Conservation (phyloP, 2,113 vertebrate species). For the Sinocyclocheilus grahami region DNA sequence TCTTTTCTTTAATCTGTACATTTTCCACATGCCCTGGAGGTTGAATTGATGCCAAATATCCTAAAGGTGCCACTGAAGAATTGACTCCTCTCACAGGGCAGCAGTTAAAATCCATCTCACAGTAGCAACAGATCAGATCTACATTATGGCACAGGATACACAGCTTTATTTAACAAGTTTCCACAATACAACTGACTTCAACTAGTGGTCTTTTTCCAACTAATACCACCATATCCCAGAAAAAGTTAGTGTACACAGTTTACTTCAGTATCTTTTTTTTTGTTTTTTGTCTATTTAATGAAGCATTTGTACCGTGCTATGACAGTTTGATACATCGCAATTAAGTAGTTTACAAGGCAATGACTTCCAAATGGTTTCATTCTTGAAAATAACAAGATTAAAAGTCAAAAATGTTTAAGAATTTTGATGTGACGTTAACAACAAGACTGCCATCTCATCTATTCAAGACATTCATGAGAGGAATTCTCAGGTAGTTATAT, state of each 20-base stretch:
- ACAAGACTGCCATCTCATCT: constrained; percentile 76
- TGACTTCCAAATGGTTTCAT: constrained; percentile 70
- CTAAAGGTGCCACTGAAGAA: constrained; percentile 83
- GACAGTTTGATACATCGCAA: constrained; percentile 82
- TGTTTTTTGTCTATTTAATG: constrained; percentile 70
- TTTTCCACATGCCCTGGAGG: constrained; percentile 93
- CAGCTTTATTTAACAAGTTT: constrained; percentile 81
- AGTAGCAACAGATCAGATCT: constrained; percentile 86
- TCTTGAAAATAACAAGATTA: constrained; percentile 70
- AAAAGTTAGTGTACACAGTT: constrained; percentile 82
- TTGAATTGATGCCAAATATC: constrained; percentile 86
- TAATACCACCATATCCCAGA: constrained; percentile 77
- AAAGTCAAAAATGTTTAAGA: constrained; percentile 42
- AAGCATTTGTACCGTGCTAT: constrained; percentile 81
- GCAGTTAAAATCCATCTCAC: constrained; percentile 88
- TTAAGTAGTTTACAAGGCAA: constrained; percentile 84
- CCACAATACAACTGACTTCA: constrained; percentile 93
- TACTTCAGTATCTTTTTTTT: constrained; percentile 58
- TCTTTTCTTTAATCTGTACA: constrained; percentile 91
- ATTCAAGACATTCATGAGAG: constrained; percentile 73
- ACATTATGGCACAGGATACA: constrained; percentile 93
- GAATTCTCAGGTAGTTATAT: constrained; percentile 59
- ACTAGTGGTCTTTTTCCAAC: constrained; percentile 86
- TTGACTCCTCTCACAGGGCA: constrained; percentile 79
- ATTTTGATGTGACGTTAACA: constrained; percentile 58